These are phyloP conservation scores for Oreochromis aureus DNA, from an alignment of 2,113 vertebrate genomes.

Conservation along the genomic window DNA sequence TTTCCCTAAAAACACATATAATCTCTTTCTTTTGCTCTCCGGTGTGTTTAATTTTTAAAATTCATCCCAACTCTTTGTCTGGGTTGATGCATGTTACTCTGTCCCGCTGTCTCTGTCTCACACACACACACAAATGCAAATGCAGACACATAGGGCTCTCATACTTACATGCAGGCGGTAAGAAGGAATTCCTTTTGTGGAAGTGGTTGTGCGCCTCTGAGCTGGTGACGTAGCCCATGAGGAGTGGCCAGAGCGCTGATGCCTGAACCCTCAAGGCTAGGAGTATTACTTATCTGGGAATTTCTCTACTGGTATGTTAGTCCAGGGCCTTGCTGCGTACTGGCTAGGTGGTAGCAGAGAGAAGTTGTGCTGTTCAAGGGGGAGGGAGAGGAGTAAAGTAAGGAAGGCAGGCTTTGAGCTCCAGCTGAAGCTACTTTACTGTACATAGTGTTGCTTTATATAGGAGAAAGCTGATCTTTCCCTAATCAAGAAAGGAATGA, in stretches of 20 bases:
- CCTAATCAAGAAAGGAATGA: background rate
- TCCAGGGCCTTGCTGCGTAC: conserved; percentile 30
- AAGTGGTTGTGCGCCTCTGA: conserved; percentile 61
- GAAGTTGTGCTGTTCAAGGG: background rate
- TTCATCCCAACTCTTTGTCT: background rate
- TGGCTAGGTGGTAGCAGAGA: conserved; percentile 35
- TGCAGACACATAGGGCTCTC: conserved; percentile 38
- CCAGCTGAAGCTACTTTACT: conserved; percentile 15
- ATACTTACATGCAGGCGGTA: conserved; percentile 55
- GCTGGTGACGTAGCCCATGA: conserved; percentile 48
- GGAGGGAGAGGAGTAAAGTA: background rate
- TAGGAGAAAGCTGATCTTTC: conserved; percentile 12
- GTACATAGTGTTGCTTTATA: conserved; percentile 40
- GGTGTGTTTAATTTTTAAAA: background rate
- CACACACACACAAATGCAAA: background rate
- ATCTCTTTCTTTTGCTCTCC: background rate
- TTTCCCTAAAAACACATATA: background rate
- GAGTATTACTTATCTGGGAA: conserved; percentile 76
- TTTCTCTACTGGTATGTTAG: conserved; percentile 70
- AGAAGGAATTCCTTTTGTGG: conserved; percentile 84
- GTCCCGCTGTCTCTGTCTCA: background rate
- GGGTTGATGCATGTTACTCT: background rate
- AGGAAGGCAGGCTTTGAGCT: background rate
- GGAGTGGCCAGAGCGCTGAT: conserved; percentile 53
- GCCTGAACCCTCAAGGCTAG: conserved; percentile 59